Conservation (phyloP, 2,113 vertebrate genomes). For the Ophiodon elongatus region DNA sequence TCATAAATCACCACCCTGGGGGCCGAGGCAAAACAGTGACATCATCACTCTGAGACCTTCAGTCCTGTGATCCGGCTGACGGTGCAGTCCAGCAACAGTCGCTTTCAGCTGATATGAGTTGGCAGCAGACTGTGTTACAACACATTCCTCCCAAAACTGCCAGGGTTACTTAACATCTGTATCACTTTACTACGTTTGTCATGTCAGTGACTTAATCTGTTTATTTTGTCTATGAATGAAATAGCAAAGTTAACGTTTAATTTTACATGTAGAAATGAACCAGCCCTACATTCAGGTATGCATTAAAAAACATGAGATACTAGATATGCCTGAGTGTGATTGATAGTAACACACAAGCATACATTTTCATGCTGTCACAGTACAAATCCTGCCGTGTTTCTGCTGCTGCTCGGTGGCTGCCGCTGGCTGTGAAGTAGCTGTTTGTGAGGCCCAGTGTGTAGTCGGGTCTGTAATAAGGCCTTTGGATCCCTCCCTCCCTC, state of each 20-base stretch:
- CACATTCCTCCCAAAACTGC: constrained; percentile 63
- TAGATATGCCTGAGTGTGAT: constrained; percentile 32
- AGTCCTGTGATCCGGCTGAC: constrained; percentile 74
- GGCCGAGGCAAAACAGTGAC: constrained; percentile 81
- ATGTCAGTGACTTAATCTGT: constrained; percentile 55
- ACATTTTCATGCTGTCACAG: constrained; percentile 38
- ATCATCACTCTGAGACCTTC: constrained; percentile 81
- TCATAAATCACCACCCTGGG: constrained; percentile 90
- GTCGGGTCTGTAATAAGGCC: constrained; percentile 80
- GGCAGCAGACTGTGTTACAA: constrained; percentile 69
- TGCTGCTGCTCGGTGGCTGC: constrained; percentile 53
- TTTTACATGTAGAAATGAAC: constrained; percentile 4
- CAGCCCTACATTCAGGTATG: not conserved
- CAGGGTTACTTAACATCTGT: constrained; percentile 58
- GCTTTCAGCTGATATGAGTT: constrained; percentile 73
- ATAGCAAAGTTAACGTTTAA: constrained; percentile 27
- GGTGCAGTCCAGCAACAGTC: constrained; percentile 64
- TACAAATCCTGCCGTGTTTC: constrained; percentile 65
- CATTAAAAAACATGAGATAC: constrained; percentile 5
- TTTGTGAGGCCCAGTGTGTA: constrained; percentile 78
- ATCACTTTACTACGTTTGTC: constrained; percentile 39
- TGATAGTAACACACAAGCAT: constrained; percentile 26
- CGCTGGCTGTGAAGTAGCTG: constrained; percentile 71
- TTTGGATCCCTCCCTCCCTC: constrained; percentile 70
- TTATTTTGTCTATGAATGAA: constrained; percentile 32